A percentile compares a stretch with the other conserved stretches of the same genome.
These are phyloP conservation scores for Branchellion lobata DNA, from an alignment of 2,888 invertebrate genomes.

Conservation along the genomic window DNA sequence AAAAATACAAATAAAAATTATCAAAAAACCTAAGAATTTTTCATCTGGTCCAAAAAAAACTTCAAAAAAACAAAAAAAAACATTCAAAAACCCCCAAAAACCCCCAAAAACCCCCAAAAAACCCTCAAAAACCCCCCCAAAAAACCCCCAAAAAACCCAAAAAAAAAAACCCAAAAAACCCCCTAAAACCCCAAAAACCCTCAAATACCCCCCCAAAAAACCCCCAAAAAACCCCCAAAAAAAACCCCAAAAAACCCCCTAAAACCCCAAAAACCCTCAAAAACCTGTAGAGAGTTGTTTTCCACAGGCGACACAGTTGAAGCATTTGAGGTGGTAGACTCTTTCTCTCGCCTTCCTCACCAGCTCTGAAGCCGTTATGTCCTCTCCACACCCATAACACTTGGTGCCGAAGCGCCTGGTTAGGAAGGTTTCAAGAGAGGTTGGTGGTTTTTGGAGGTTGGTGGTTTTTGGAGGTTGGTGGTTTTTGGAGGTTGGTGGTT, in stretches of 20 bases:
- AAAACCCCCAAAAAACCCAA: no score
- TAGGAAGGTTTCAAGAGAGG: neutral
- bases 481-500: neutral
- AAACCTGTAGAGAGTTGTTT: constrained; percentile 87
- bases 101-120: no score
- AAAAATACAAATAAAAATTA: no score
- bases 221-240: neutral
- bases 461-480: neutral
- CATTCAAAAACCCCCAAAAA: no score
- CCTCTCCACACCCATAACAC: constrained; percentile 94
- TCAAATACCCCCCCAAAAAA: neutral
- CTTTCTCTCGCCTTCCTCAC: constrained; percentile 94
- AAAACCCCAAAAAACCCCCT: constrained; percentile 67
- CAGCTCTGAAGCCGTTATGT: constrained; percentile 92
- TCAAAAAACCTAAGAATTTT: no score
- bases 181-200: neutral
- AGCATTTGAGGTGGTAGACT: constrained; percentile 98
- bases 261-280: constrained; percentile 79
- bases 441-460: neutral
- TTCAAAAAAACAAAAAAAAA: no score
- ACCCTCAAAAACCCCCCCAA: no score
- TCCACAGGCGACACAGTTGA: constrained; percentile 95
- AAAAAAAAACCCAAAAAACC: no score
- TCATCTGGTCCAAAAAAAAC: no score
- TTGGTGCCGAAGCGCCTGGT: constrained; percentile 93